Evolutionary conservation across 64 coral and sea anemone genomes (phyloP).

Genomic region (Stichodactyla helianthus): DNA sequence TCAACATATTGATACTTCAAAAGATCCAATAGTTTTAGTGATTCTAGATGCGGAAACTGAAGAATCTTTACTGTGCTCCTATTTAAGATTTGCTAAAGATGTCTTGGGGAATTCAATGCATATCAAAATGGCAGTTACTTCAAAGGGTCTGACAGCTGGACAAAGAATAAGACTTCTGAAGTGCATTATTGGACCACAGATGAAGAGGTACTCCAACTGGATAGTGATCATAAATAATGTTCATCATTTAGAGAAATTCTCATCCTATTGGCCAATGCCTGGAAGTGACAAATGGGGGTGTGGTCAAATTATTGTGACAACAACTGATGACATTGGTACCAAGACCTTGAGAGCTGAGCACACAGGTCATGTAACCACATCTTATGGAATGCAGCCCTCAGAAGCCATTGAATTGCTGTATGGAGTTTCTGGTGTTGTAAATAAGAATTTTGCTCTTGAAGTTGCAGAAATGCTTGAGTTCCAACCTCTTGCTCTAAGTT

Average conservation of each 20-base stretch:
- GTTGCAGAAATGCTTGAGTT: slow-evolving; percentile 30
- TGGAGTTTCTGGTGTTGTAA: slow-evolving; percentile 13
- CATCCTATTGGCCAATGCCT: background rate
- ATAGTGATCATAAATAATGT: background rate
- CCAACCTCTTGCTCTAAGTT: slow-evolving; percentile 9
- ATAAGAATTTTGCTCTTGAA: background rate
- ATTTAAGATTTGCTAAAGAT: slow-evolving; percentile 10
- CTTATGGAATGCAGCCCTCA: slow-evolving; percentile 11
- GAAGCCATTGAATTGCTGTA: slow-evolving; percentile 6
- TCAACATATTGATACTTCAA: background rate
- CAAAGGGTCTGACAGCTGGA: background rate
- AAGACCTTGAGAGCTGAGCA: background rate
- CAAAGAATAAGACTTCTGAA: slow-evolving; percentile 7
- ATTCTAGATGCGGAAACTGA: slow-evolving; percentile 11
- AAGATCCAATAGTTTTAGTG: background rate
- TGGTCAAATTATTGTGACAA: slow-evolving; percentile 10
- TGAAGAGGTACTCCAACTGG: slow-evolving; percentile 1
- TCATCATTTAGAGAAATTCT: background rate
- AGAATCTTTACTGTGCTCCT: background rate
- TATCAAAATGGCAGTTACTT: slow-evolving; percentile 9
- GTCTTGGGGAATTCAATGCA: background rate
- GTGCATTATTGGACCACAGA: background rate
- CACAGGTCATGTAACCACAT: slow-evolving; percentile 1
- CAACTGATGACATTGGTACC: background rate
- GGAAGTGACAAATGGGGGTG: slow-evolving; percentile 19